Evolutionary conservation across 1,140 invertebrate species (phyloP).

Genomic region (Gonatopus flavifemur): DNA sequence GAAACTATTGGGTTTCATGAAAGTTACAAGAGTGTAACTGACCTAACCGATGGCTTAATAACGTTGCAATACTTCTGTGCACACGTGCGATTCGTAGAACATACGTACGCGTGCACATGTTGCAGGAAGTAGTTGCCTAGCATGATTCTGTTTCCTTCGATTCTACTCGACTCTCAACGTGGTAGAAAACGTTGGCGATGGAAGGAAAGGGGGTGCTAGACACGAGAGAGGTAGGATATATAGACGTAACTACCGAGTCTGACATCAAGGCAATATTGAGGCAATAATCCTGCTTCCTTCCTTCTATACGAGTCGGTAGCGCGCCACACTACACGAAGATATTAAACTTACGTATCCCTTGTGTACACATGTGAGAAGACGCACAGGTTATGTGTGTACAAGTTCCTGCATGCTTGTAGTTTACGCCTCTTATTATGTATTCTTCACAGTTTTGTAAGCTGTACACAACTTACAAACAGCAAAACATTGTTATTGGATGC

Average conservation of each 20-base stretch:
- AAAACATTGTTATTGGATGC: too few species aligned
- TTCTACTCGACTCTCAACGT: not conserved
- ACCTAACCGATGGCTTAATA: conserved; percentile 56
- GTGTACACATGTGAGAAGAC: not conserved
- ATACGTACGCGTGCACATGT: conserved; percentile 10
- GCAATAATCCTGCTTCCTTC: conserved; percentile 43
- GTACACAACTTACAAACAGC: too few species aligned
- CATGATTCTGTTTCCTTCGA: not conserved
- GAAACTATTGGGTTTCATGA: too few species aligned
- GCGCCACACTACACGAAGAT: conserved; percentile 33
- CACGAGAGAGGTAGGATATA: conserved; percentile 15
- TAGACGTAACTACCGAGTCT: conserved; percentile 42
- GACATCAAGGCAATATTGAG: conserved; percentile 53
- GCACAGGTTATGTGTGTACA: too few species aligned
- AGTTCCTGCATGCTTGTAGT: too few species aligned
- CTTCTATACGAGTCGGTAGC: conserved; percentile 8
- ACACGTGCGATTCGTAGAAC: conserved; percentile 23
- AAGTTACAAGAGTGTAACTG: conserved; percentile 43
- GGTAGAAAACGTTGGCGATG: not conserved
- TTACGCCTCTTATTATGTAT: too few species aligned
- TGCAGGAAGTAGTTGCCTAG: conserved; percentile 3
- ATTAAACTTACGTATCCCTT: conserved; percentile 38
- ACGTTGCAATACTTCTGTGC: conserved; percentile 35
- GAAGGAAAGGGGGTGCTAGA: not conserved
- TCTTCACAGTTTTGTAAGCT: too few species aligned